These are phyloP conservation scores for Eumaeus atala DNA, from an alignment of 1,140 invertebrate species.

Conservation along the genomic window DNA sequence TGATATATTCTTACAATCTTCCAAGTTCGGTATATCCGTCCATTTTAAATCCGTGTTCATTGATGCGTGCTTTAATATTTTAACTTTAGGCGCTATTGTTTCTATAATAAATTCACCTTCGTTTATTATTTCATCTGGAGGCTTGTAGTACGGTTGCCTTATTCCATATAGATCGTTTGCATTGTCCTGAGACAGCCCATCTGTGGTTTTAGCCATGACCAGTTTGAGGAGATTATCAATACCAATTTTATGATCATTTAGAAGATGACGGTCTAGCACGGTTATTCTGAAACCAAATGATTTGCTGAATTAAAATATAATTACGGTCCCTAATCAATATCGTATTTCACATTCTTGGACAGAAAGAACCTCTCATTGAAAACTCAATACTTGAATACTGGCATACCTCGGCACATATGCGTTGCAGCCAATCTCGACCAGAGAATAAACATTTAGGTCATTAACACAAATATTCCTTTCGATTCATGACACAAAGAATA, in stretches of 20 bases:
- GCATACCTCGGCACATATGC: too few species aligned
- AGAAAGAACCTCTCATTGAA: too few species aligned
- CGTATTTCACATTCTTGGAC: too few species aligned
- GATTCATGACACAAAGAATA: background rate
- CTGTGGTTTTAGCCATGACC: constrained; percentile 57
- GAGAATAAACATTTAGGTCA: too few species aligned
- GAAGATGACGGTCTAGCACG: constrained; percentile 51
- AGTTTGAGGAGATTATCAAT: constrained; percentile 54
- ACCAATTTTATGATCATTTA: constrained; percentile 57
- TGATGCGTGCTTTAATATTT: constrained; percentile 47
- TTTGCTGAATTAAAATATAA: too few species aligned
- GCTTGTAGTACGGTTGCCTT: constrained; percentile 50
- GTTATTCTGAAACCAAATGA: constrained; percentile 46
- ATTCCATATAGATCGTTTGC: constrained; percentile 26
- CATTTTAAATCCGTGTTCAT: constrained; percentile 49
- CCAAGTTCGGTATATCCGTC: constrained; percentile 38
- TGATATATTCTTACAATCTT: constrained; percentile 32
- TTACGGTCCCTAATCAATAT: too few species aligned
- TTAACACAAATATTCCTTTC: too few species aligned
- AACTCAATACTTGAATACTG: too few species aligned
- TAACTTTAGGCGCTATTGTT: constrained; percentile 50
- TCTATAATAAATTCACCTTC: constrained; percentile 54
- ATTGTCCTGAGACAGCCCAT: constrained; percentile 37
- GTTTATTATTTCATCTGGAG: constrained; percentile 39
- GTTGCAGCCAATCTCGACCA: too few species aligned